Evolutionary conservation across 2,113 vertebrate species (phyloP).

Genomic region (Passerina amoena): DNA sequence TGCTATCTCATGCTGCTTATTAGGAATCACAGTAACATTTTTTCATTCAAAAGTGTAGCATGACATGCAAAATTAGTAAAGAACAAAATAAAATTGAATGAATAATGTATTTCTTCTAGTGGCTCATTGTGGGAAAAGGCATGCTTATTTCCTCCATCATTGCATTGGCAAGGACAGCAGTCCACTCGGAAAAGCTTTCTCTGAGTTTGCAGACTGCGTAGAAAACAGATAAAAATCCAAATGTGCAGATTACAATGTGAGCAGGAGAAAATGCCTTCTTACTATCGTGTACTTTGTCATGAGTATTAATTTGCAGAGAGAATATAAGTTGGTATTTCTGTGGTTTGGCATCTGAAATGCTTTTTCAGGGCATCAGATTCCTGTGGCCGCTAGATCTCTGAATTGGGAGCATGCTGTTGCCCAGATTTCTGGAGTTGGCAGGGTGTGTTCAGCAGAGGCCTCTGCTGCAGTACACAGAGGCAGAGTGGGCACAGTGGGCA

Average conservation of each 20-base stretch:
- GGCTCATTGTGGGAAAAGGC: fast-evolving
- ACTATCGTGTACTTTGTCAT: neutral
- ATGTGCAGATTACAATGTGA: neutral
- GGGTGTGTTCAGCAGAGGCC: neutral
- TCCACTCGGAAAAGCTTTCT: neutral
- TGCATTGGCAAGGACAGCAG: fast-evolving
- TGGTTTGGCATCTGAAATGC: neutral
- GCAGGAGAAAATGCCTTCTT: neutral
- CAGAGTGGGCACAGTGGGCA: too few species aligned
- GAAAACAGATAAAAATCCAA: neutral
- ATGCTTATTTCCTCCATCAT: neutral
- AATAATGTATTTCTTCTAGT: neutral
- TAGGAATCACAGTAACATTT: neutral
- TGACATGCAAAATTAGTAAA: neutral
- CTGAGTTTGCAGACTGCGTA: neutral
- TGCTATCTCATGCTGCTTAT: neutral
- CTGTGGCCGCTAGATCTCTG: neutral
- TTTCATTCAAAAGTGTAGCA: neutral
- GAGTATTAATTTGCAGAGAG: neutral
- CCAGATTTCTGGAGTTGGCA: neutral
- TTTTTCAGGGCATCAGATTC: neutral
- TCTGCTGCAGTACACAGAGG: neutral
- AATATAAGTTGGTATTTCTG: neutral
- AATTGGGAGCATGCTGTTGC: fast-evolving
- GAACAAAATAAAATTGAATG: neutral